phyloP scores from a whole-genome alignment of 2,797 vertebrate genomes.

The Syngnathus acus region DNA sequence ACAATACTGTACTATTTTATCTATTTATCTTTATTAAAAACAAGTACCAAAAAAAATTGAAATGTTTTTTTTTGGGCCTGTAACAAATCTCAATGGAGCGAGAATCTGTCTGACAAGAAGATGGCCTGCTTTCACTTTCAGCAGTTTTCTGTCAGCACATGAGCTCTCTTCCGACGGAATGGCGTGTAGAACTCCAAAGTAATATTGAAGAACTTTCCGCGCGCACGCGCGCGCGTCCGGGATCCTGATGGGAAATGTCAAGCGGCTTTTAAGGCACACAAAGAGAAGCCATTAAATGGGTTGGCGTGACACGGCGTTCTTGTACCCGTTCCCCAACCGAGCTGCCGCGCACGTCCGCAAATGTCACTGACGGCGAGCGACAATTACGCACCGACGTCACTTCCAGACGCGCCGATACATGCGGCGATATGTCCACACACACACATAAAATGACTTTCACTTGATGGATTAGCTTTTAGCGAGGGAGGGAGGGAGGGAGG shows the following conservation, averaged over 20 bases:
- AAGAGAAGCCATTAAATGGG: constrained; percentile 7
- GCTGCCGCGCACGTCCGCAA: background rate
- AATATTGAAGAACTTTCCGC: background rate
- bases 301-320: constrained; percentile 4
- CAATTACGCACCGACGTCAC: background rate
- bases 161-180: background rate
- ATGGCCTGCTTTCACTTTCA: background rate
- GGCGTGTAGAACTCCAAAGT: background rate
- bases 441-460: too few species aligned
- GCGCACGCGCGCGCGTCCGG: background rate
- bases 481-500: too few species aligned
- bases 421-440: background rate
- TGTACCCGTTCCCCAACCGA: background rate
- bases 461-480: too few species aligned
- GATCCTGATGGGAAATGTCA: constrained; percentile 7
- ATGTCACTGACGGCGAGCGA: background rate
- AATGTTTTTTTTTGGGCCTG: background rate
- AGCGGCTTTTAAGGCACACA: constrained; percentile 1
- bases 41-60: too few species aligned
- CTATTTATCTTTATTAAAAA: background rate
- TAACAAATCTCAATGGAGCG: background rate
- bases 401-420: background rate
- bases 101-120: background rate
- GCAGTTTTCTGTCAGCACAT: background rate
- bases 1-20: background rate